Conservation (phyloP, 2,797 vertebrate genomes). For the Paguma larvata region DNA sequence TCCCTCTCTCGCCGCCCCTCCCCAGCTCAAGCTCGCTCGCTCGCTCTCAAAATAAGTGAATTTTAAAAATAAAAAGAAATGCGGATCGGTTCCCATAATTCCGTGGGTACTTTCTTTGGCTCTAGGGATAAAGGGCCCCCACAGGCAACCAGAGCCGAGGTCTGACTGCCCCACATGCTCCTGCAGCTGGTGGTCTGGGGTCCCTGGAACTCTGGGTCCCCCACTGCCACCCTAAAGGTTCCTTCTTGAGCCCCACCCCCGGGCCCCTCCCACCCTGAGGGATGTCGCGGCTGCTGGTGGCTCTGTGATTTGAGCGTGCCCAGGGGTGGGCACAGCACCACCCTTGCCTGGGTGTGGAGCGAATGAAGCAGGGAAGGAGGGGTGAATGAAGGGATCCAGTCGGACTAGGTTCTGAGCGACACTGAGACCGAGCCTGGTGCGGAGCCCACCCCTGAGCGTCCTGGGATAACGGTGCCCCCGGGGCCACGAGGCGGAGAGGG, state of each 20-base stretch:
- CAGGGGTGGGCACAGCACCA: no score
- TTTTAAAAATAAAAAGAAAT: no score
- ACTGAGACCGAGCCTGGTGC: fast-evolving
- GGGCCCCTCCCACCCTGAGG: not conserved
- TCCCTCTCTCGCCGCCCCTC: no score
- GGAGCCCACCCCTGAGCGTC: no score
- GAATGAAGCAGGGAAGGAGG: fast-evolving
- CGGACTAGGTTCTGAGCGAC: not conserved
- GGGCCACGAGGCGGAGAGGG: no score
- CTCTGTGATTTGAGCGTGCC: not conserved
- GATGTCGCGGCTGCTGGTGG: not conserved
- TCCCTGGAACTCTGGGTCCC: not conserved
- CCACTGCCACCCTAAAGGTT: not conserved
- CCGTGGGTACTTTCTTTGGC: not conserved
- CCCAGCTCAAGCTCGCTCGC: no score
- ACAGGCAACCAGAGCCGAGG: not conserved
- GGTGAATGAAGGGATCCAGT: no score
- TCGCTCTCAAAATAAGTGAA: no score
- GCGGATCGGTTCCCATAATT: fast-evolving
- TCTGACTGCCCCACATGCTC: not conserved
- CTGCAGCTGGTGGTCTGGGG: not conserved
- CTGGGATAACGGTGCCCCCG: no score
- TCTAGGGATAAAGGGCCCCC: not conserved
- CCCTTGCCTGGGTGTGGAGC: not conserved
- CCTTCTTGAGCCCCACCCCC: not conserved